Evolutionary conservation across 2,797 vertebrate genomes (phyloP), one percentile per base, ranked within the genome.

Genomic region (Lepilemur ruficaudatus): DNA sequence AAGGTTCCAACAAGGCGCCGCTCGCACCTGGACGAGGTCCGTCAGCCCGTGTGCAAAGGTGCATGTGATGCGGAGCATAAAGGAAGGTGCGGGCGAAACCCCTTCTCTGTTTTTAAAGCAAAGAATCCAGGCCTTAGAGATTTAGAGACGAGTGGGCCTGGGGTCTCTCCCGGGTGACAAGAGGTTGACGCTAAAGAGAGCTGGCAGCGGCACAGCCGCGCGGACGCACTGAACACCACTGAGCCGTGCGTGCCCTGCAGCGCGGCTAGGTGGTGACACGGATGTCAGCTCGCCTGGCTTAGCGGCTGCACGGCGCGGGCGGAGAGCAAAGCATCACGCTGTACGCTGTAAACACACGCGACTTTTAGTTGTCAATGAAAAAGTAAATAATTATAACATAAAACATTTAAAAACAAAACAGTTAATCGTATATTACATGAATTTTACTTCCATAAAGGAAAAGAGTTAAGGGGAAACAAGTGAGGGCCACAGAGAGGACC

Each of bases 151-250:
- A 50, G 4, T 11, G 32, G 23, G n/a, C 13, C 63, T 6, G 0
- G 30, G 52, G 43, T 57, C 73, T 52, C 48, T 70, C 32, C 46
- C 30, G 17, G 30, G 43, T 1, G n/a, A 61, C 4, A 1, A 17
- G 18, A 69, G 20, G 18, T 73, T 55, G 22, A 25, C 38, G n/a
- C 50, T 14, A 22, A 46, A 30, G 69, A n/a, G 13, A 30, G 22
- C 41, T 14, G 28, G 25, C 2, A 6, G 2, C 11, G 9, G 9
- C 4, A 61, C 4, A 3, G 2, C 41, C 28, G 1, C 0, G 0
- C 0, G 7, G 5, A 8, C 2, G 14, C 28, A 46, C 9, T 7
- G 32, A 7, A 14, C 3, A 35, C 25, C 18, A 2, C 2, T 0
- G 28, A 59, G 8, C 3, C 12, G 2, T 1, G 3, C 25, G 2